A percentile compares a stretch with the other conserved stretches of the same genome.
phyloP scores from a whole-genome alignment of 1,140 invertebrate genomes.

The Andrena cerasifolii region DNA sequence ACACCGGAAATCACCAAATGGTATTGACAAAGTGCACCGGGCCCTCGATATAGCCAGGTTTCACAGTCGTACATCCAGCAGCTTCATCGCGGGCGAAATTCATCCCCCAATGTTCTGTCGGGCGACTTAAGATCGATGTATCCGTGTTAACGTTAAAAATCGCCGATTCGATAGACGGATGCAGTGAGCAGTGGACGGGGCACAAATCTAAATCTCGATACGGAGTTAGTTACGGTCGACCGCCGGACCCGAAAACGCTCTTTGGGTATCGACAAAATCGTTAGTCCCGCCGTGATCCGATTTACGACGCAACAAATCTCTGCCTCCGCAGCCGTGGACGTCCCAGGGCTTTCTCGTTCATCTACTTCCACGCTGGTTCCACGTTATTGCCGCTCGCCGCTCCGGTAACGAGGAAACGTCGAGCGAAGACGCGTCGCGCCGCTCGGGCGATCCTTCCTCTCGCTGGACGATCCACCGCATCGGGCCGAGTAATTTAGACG shows the following conservation, averaged over 20 bases:
- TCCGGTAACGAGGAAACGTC: slow-evolving; percentile 31
- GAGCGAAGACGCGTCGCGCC: slow-evolving; percentile 8
- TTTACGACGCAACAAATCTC: slow-evolving; percentile 68
- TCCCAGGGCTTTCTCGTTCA: slow-evolving; percentile 42
- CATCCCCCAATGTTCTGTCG: no score
- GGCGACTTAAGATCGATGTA: neutral
- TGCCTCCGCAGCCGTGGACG: slow-evolving; percentile 38
- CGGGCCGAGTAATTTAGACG: no score
- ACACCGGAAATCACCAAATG: no score
- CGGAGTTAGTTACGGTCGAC: slow-evolving; percentile 59
- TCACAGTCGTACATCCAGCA: no score
- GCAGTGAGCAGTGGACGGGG: slow-evolving; percentile 14
- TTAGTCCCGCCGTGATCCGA: slow-evolving; percentile 65
- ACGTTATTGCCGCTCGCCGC: slow-evolving; percentile 15
- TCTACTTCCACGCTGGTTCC: slow-evolving; percentile 35
- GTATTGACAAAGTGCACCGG: no score
- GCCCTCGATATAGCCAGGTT: no score
- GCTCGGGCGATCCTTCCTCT: no score
- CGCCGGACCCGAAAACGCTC: slow-evolving; percentile 61
- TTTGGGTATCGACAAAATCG: slow-evolving; percentile 67
- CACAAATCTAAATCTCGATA: slow-evolving; percentile 63
- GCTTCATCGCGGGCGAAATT: no score
- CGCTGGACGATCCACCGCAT: no score
- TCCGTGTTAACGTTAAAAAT: slow-evolving; percentile 19
- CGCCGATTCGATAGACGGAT: neutral